Evolutionary conservation across 2,888 invertebrate species (phyloP), one percentile per base, ranked within the genome.

Genomic region (Lysandra bellargus): DNA sequence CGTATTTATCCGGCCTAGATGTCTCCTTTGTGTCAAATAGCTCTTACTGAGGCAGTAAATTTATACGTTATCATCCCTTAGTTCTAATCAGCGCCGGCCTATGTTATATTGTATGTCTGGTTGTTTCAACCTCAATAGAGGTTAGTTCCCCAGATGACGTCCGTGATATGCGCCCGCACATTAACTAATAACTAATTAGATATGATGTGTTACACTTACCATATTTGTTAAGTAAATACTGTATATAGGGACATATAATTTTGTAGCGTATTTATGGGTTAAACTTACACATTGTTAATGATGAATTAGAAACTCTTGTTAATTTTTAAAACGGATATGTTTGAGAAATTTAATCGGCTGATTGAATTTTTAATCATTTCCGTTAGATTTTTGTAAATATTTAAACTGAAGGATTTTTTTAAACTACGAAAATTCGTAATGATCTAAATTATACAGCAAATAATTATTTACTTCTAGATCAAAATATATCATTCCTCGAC

Each of bases 61-160:
- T 57, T n/a, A n/a, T 7, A 23, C n/a, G 60, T 61, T 61, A 61
- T 61, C 61, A 61, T 23, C 64, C 64, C 12, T 23, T 12, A 64
- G 64, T 30, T 12, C 64, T 64, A 30, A 64, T 64, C 64, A 30
- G 64, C 4, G 61, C 7, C 23, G 64, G 64, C 61, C 61, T 64
- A 64, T 30, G 64, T 64, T 64, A 9, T 64, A 30, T 30, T 30
- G 64, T 64, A 30, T 74, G 57, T 76, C 53, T 57, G 53, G 33
- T 17, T 49, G 81, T 81, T 79, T 64, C 80, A 81, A 83, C 81
- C 81, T 80, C 83, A 81, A 81, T 83, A 80, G 78, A 82, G 82
- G 81, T 83, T 81, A 83, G 78, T 83, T 80, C 81, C 80, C 82
- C 82, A 60, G 82, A 77, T 53, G 64, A 79, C 78, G 49, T 64